Base-by-base conservation (phyloP, 2,888 invertebrate species). In the Dysmachus trigonus region DNA sequence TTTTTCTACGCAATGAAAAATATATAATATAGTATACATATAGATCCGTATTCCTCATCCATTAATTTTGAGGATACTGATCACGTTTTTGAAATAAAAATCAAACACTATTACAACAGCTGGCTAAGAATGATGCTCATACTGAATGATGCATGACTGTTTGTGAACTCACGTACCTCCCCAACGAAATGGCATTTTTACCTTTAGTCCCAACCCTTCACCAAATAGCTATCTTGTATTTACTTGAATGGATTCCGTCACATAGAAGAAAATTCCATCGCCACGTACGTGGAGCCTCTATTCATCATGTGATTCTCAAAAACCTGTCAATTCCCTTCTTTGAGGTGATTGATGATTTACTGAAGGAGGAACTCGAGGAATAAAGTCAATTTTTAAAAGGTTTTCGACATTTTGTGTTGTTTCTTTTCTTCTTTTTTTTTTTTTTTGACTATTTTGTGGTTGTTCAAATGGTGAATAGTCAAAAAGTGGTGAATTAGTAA, bases 291-390 rank as follows among this genome's bases (percentile, higher is more conserved):
- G 62, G 62, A n/a, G 22, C 76, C 38, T 76, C 76, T 76, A 76
- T 76, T 38, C 76, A 76, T 76, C 76, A 76, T 76, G 7, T 38
- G 76, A 76, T 35, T 76, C 76, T 76, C 76, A 76, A 76, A 38
- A 76, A 22, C 35, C 76, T 76, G 76, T 38, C 76, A 76, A 38
- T 76, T 35, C 35, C 35, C 76, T 38, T 35, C 41, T 38, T 35
- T 38, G 10, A 8, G 76, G 76, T 76, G 76, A 76, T 76, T 76
- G 76, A 76, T 76, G 76, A 76, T 76, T 76, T 76, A 76, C 38
- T 76, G 76, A 18, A 18, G 22, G 18, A 76, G 33, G 10, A 38
- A 13, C 33, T 38, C 22, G 10, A 35, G 76, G 38, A 76, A 41
- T 76, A 76, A 35, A 76, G 76, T 76, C 76, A 76, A 76, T 76